phyloP scores from a whole-genome alignment of 2,113 vertebrate genomes.

The Sminthopsis crassicaudata region DNA sequence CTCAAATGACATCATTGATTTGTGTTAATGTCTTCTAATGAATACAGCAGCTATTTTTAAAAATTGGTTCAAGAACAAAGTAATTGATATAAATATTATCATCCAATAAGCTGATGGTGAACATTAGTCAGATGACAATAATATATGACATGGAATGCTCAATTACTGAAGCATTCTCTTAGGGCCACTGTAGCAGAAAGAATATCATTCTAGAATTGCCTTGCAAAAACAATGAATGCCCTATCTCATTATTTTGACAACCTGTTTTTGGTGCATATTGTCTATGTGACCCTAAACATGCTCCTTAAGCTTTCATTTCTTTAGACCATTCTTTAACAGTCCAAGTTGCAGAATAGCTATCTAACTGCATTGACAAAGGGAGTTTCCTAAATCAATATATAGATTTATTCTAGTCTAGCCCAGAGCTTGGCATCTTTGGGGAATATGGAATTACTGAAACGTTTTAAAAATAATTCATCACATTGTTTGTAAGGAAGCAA shows the following conservation, averaged over 20 bases:
- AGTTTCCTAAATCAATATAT: not conserved
- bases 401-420: not conserved
- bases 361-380: not conserved
- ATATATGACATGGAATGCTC: not conserved
- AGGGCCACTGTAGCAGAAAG: not conserved
- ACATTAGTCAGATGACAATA: not conserved
- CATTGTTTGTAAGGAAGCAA: not conserved
- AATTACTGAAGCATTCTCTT: not conserved
- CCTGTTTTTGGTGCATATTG: not conserved
- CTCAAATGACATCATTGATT: not conserved
- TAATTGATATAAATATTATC: not conserved
- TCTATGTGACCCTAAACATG: not conserved
- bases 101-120: not conserved
- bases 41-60: not conserved
- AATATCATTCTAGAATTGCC: not conserved
- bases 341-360: not conserved
- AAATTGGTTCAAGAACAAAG: not conserved
- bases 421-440: not conserved
- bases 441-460: not conserved
- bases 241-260: not conserved
- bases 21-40: not conserved
- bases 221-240: not conserved
- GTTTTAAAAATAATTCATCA: not conserved
- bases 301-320: not conserved
- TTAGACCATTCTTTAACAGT: not conserved